Evolutionary conservation across 2,888 invertebrate species (phyloP).

Genomic region (Nemoura dubitans): DNA sequence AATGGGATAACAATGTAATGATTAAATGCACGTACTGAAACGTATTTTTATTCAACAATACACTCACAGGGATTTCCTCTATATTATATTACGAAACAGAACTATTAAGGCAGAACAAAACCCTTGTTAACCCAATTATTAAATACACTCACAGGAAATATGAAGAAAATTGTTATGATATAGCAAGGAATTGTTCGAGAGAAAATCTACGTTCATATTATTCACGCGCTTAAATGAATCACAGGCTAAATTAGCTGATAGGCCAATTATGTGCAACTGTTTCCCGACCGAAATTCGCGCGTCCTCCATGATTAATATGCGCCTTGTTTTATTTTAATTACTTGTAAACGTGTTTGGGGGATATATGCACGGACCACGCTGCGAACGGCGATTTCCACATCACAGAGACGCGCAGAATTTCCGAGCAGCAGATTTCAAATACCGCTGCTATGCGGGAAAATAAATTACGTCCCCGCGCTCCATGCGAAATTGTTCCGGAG

Average conservation of each 20-base stretch:
- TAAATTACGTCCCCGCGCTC: not conserved
- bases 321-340: constrained; percentile 30
- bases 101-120: too few species aligned
- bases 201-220: not conserved
- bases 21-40: too few species aligned
- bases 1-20: too few species aligned
- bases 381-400: not conserved
- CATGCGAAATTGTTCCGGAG: not conserved
- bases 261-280: constrained; percentile 27
- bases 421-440: not conserved
- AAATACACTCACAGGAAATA: too few species aligned
- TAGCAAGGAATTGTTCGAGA: too few species aligned
- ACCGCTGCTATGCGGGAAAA: not conserved
- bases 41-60: too few species aligned
- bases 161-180: too few species aligned
- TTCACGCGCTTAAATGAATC: not conserved
- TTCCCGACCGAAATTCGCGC: not conserved
- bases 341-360: not conserved
- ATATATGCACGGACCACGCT: not conserved
- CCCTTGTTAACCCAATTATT: too few species aligned
- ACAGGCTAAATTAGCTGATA: not conserved
- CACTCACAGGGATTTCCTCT: too few species aligned
- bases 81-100: too few species aligned
- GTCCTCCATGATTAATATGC: constrained; percentile 4
- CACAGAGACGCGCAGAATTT: not conserved